Conservation (phyloP, 2,797 vertebrate species). For the Etheostoma perlongum region DNA sequence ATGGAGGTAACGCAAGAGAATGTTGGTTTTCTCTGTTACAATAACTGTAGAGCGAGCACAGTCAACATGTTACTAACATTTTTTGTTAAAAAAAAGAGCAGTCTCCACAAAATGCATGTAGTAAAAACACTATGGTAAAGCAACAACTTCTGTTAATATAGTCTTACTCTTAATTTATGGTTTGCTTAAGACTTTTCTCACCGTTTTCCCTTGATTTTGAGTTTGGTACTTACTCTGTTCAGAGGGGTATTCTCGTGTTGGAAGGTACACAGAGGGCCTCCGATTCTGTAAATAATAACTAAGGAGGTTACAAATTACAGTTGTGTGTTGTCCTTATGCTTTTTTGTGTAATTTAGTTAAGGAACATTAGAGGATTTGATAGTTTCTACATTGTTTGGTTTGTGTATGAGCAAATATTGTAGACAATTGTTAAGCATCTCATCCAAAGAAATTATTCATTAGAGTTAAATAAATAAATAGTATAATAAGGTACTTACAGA, state of each 20-base stretch:
- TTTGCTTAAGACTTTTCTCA: neutral
- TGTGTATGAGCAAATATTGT: neutral
- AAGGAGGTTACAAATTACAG: neutral
- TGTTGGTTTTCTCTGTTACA: conserved; percentile 99
- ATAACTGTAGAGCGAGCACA: conserved; percentile 87
- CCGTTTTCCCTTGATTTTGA: neutral
- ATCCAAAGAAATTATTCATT: neutral
- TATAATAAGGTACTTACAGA: conserved; percentile 87
- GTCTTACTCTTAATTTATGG: neutral
- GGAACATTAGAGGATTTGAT: neutral
- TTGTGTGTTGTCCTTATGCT: neutral
- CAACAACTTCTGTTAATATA: neutral
- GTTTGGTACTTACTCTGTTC: conserved; percentile 93
- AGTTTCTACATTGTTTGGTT: neutral
- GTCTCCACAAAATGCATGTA: neutral
- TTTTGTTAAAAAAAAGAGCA: neutral
- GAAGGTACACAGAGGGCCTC: conserved; percentile 96
- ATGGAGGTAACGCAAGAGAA: conserved; percentile 96
- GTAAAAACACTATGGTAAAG: neutral
- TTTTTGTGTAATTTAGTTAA: neutral
- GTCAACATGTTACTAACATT: neutral
- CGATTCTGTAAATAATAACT: conserved; percentile 87
- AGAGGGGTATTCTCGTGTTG: conserved; percentile 95
- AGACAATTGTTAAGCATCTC: neutral
- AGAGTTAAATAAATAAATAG: neutral